Conservation (phyloP, 2,888 invertebrate genomes). For the Ochropleura leucogaster region DNA sequence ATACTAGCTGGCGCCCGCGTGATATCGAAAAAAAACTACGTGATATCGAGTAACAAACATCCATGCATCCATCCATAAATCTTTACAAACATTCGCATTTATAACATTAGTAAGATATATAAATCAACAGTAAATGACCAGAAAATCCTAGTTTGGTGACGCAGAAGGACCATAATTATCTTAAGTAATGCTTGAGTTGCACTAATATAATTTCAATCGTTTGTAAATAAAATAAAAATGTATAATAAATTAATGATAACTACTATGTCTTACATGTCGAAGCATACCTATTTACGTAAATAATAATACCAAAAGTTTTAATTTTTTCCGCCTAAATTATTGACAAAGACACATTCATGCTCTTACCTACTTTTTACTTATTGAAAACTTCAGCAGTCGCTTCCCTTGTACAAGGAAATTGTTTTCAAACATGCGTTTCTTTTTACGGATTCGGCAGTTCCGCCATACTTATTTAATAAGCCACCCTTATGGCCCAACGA, state of each 20-base stretch:
- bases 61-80: too few relatives aligned
- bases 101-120: too few relatives aligned
- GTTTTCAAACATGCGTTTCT: slow-evolving; percentile 58
- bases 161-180: too few relatives aligned
- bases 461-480: slow-evolving; percentile 62
- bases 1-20: too few relatives aligned
- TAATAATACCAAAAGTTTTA: neutral
- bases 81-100: too few relatives aligned
- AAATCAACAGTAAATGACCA: too few relatives aligned
- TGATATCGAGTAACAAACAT: too few relatives aligned
- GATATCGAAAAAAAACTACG: too few relatives aligned
- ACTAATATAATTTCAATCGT: too few relatives aligned
- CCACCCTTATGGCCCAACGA: slow-evolving; percentile 49
- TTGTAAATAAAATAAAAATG: too few relatives aligned
- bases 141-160: too few relatives aligned
- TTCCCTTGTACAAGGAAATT: slow-evolving; percentile 46
- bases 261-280: neutral
- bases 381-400: slow-evolving; percentile 39
- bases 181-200: too few relatives aligned
- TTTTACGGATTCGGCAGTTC: slow-evolving; percentile 51
- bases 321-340: neutral
- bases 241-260: neutral
- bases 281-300: neutral
- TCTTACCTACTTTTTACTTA: slow-evolving; percentile 36
- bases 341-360: neutral